Evolutionary conservation across 2,888 invertebrate genomes (phyloP).

Genomic region (Xanthia icteritia): DNA sequence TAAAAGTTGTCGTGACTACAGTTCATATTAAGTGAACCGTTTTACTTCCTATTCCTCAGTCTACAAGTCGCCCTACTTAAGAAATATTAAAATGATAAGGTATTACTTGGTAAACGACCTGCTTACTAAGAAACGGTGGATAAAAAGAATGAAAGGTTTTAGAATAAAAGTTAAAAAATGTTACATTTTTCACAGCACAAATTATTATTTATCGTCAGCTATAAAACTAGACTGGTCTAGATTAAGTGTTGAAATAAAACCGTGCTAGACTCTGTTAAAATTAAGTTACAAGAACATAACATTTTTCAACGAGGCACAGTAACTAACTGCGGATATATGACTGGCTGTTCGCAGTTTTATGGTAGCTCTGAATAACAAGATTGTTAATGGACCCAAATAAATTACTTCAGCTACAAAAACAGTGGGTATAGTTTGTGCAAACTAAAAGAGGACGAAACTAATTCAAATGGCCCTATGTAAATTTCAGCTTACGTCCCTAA

Average conservation of each 20-base stretch:
- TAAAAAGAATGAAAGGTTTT: slow-evolving; percentile 42
- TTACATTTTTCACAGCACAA: slow-evolving; percentile 32
- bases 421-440: slow-evolving; percentile 35
- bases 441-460: slow-evolving; percentile 40
- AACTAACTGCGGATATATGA: slow-evolving; percentile 15
- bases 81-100: slow-evolving; percentile 65
- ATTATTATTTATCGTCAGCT: slow-evolving; percentile 38
- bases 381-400: slow-evolving; percentile 8
- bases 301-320: slow-evolving; percentile 14
- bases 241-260: slow-evolving; percentile 46
- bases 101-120: slow-evolving; percentile 54
- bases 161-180: slow-evolving; percentile 31
- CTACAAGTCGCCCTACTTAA: slow-evolving; percentile 63
- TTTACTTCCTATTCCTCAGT: slow-evolving; percentile 67
- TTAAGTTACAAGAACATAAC: slow-evolving; percentile 25
- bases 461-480: slow-evolving; percentile 56
- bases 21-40: slow-evolving; percentile 68
- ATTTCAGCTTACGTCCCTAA: slow-evolving; percentile 44
- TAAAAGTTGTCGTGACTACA: slow-evolving; percentile 72
- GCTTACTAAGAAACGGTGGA: slow-evolving; percentile 41
- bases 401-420: slow-evolving; percentile 28
- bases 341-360: slow-evolving; percentile 24
- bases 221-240: slow-evolving; percentile 31
- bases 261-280: slow-evolving; percentile 12
- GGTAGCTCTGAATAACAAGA: neutral